A percentile compares a stretch with the other conserved stretches of the same genome.
Evolutionary conservation across 2,888 invertebrate species (phyloP).

Genomic region (Lasioglossum vierecki): DNA sequence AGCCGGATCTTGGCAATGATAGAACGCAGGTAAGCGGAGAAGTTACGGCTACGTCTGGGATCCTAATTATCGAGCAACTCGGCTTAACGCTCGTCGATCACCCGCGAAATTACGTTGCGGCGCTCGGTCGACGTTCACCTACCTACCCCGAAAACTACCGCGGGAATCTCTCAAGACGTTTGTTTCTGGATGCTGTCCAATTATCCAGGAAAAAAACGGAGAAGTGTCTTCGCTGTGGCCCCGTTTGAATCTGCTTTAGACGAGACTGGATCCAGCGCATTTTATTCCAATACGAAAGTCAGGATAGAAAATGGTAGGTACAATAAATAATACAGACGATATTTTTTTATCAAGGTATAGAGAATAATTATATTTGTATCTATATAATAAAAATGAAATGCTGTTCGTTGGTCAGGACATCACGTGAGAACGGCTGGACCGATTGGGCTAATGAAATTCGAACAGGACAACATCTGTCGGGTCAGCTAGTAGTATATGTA

Average conservation of each 20-base stretch:
- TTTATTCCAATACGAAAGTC: too few relatives aligned
- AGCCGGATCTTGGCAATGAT: conserved; percentile 53
- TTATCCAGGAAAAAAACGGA: background rate
- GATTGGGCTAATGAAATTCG: too few relatives aligned
- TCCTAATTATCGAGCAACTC: conserved; percentile 47
- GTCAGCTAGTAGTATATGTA: too few relatives aligned
- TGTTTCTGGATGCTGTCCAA: conserved; percentile 17
- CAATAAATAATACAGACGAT: too few relatives aligned
- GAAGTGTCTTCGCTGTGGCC: background rate
- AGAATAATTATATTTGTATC: too few relatives aligned
- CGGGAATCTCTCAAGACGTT: conserved; percentile 4
- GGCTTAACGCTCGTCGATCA: conserved; percentile 30
- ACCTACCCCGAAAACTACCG: background rate
- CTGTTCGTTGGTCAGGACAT: too few relatives aligned
- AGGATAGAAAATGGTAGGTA: too few relatives aligned
- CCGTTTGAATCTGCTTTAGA: background rate
- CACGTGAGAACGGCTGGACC: too few relatives aligned
- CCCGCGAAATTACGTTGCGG: conserved; percentile 25
- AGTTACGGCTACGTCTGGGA: conserved; percentile 50
- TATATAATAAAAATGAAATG: too few relatives aligned
- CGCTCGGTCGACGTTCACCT: background rate
- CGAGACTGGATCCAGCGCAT: background rate
- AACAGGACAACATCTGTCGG: too few relatives aligned
- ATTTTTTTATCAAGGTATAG: too few relatives aligned
- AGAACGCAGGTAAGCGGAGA: conserved; percentile 39